A percentile compares a stretch with the other conserved stretches of the same genome.
Evolutionary conservation across 2,797 vertebrate genomes (phyloP).

Genomic region (Onychomys leucogaster): DNA sequence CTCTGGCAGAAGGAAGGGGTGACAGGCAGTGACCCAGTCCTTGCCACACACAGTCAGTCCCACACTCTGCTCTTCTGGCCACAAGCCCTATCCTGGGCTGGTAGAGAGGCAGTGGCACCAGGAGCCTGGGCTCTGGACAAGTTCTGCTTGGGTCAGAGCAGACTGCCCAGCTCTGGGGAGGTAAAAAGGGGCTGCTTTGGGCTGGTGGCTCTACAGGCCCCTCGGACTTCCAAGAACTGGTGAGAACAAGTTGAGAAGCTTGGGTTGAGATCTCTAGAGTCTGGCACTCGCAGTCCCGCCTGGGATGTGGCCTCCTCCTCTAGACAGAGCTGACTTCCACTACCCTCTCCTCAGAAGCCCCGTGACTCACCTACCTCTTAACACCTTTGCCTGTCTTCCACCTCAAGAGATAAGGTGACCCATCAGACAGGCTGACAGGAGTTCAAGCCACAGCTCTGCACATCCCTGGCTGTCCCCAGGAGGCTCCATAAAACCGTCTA

Average conservation of each 20-base stretch:
- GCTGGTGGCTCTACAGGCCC: background rate
- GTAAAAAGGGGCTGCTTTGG: background rate
- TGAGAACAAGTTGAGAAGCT: background rate
- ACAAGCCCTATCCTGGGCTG: background rate
- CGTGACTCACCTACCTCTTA: background rate
- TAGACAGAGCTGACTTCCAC: background rate
- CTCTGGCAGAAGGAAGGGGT: background rate
- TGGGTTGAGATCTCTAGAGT: background rate
- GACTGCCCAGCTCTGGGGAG: background rate
- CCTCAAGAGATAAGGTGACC: background rate
- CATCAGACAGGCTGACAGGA: background rate
- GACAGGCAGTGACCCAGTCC: background rate
- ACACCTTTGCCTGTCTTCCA: background rate
- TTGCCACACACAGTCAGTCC: background rate
- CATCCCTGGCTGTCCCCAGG: too few species aligned
- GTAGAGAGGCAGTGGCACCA: too few species aligned
- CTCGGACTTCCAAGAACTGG: background rate
- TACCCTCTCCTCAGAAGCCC: background rate
- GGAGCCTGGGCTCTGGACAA: background rate
- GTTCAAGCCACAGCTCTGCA: constrained; percentile 22
- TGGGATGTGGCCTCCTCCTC: background rate
- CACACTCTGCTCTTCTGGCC: rapidly evolving
- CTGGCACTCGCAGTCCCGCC: background rate
- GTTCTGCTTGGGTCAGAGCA: background rate
- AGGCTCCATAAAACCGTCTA: background rate